Evolutionary conservation across 2,113 vertebrate species (phyloP).

Genomic region (Camelus dromedarius): DNA sequence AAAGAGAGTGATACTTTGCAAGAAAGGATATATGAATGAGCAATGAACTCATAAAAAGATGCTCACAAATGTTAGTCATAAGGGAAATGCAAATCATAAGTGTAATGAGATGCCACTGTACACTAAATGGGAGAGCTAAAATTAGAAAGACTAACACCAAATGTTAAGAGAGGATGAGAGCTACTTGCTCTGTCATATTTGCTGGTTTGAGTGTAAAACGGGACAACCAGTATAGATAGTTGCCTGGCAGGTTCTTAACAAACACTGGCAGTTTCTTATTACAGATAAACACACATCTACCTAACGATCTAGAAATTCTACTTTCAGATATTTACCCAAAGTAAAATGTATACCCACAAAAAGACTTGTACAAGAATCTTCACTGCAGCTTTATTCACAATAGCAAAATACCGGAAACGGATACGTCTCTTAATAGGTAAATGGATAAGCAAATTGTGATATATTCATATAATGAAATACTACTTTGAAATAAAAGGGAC

Average conservation of each 20-base stretch:
- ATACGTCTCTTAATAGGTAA: background rate
- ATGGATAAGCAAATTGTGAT: background rate
- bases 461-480: background rate
- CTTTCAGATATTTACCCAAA: background rate
- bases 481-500: constrained; percentile 12
- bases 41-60: background rate
- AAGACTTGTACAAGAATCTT: background rate
- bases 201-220: background rate
- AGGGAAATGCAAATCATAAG: background rate
- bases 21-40: background rate
- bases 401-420: background rate
- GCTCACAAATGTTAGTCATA: background rate
- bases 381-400: background rate
- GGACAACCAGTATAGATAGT: background rate
- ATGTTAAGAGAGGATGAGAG: background rate
- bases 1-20: background rate
- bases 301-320: background rate
- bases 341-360: background rate
- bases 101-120: background rate
- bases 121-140: background rate
- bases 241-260: background rate
- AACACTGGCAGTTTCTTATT: background rate
- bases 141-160: background rate
- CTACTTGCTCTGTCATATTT: background rate
- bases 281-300: background rate